Evolutionary conservation across 2,797 vertebrate species (phyloP), one percentile per base, ranked within the genome.

Genomic region (Coregonus sp.): DNA sequence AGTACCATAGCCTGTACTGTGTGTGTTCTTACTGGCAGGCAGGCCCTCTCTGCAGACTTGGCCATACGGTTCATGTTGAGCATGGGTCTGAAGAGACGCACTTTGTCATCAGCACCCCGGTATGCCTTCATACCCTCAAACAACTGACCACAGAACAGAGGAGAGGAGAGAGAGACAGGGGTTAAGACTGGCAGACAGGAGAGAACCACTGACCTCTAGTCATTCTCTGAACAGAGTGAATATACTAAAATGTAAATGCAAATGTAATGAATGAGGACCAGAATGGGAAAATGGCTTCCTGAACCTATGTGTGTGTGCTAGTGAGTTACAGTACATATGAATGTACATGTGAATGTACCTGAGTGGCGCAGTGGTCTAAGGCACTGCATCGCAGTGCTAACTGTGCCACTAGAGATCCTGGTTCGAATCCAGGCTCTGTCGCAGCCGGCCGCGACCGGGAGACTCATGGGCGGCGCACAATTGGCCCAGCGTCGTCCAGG

Each of bases 41-140:
- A 95, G 2, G 92, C 86, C 82, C 96, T 92, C 31, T 74, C 33
- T 0, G 96, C 95, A 0, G 97, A 97, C 0, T 90, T 91, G 0
- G 86, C 75, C 97, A 98, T 98, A 76, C 96, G 91, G 1, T 92
- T 91, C 95, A 97, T 96, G 92, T 98, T 97, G 74, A 98, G 93
- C 75, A 91, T 79, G 0, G 97, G 97, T 16, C 97, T 94, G 87
- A 98, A 98, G 40, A 98, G 89, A 47, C 94, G 95, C 70, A 97
- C 90, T 79, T 88, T 94, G 75, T 91, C 85, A 75, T 97, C 97
- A 1, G 91, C 91, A 0, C 96, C 97, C 16, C 96, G 92, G 75
- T 96, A 98, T 0, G 93, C 97, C 87, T 97, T 98, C 93, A 97
- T 76, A 15, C 97, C 96, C 90, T 99, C 96, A 47, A 98, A 98